Percentiles rank a stretch among this genome's conserved stretches.
Evolutionary conservation across 1,140 invertebrate species (phyloP).

Genomic region (Drosophila quadrilineata): DNA sequence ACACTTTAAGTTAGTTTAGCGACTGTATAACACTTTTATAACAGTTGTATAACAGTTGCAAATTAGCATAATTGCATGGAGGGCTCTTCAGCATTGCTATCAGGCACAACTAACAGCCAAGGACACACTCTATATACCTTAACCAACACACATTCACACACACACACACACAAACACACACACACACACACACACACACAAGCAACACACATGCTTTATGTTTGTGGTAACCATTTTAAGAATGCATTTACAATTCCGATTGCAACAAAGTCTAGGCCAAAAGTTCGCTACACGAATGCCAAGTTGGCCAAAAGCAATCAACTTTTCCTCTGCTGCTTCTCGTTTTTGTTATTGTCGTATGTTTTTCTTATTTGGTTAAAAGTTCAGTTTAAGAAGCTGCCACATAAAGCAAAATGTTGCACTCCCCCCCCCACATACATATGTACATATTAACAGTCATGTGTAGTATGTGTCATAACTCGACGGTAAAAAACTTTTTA

Average conservation of each 20-base stretch:
- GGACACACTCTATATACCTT: neutral
- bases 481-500: too few relatives aligned
- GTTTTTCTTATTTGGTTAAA: neutral
- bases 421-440: neutral
- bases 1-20: neutral
- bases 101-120: neutral
- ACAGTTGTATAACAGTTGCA: slow-evolving; percentile 3
- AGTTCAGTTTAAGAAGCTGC: slow-evolving; percentile 8
- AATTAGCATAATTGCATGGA: neutral
- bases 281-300: slow-evolving; percentile 22
- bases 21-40: slow-evolving; percentile 7
- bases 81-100: neutral
- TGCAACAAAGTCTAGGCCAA: slow-evolving; percentile 36
- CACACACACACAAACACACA: neutral
- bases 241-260: slow-evolving; percentile 21
- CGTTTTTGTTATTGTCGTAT: neutral
- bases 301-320: slow-evolving; percentile 9
- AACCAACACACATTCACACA: neutral
- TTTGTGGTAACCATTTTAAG: neutral
- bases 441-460: neutral
- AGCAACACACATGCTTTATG: neutral
- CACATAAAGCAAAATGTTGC: slow-evolving; percentile 26
- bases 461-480: neutral
- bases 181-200: neutral
- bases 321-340: neutral